Evolutionary conservation across 1,140 invertebrate genomes (phyloP).

Genomic region (Monochamus saltuarius): DNA sequence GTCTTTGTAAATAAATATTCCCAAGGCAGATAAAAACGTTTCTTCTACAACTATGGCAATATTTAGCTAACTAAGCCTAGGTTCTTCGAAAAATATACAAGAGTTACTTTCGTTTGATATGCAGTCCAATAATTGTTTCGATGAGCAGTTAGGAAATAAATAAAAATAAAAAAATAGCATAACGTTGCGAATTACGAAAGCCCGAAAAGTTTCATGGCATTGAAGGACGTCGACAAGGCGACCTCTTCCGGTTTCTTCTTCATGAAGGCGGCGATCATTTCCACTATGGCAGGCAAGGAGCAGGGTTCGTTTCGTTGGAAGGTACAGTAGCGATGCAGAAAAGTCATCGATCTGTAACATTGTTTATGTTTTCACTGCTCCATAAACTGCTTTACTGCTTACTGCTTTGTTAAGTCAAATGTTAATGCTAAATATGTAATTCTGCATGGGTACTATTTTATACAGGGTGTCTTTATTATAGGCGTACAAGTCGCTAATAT

Average conservation of each 20-base stretch:
- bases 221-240: slow-evolving; percentile 88
- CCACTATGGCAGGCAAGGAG: slow-evolving; percentile 87
- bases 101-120: background rate
- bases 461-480: background rate
- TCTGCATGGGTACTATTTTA: background rate
- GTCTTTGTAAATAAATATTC: slow-evolving; percentile 3
- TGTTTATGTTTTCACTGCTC: too few relatives aligned
- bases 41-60: background rate
- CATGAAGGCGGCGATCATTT: slow-evolving; percentile 91
- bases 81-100: too few relatives aligned
- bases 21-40: background rate
- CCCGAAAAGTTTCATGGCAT: slow-evolving; percentile 90
- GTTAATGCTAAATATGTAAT: too few relatives aligned
- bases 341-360: slow-evolving; percentile 59
- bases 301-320: slow-evolving; percentile 97
- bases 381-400: too few relatives aligned
- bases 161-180: background rate
- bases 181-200: slow-evolving; percentile 65
- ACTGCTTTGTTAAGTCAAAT: too few relatives aligned
- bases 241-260: slow-evolving; percentile 84
- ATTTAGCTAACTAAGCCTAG: background rate
- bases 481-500: slow-evolving; percentile 1
- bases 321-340: slow-evolving; percentile 78
- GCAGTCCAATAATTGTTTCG: background rate
- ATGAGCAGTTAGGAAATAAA: background rate